phyloP scores from a whole-genome alignment of 2,888 invertebrate species.

The Teinopalpus imperialis region DNA sequence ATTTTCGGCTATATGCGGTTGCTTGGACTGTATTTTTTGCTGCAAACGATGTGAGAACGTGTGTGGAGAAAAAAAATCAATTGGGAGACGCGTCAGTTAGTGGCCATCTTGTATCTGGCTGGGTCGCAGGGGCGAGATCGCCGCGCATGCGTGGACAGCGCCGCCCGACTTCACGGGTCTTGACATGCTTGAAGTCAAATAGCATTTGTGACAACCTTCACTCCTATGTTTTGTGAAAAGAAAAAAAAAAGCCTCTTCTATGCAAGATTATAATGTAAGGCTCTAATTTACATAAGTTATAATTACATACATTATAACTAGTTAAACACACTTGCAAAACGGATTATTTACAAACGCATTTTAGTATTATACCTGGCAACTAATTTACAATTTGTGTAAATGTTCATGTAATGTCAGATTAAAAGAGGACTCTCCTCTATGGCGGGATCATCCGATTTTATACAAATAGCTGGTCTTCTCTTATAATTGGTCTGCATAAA shows the following conservation, averaged over 20 bases:
- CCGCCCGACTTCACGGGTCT: conserved; percentile 16
- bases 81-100: conserved; percentile 58
- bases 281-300: no score
- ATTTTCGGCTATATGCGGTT: conserved; percentile 30
- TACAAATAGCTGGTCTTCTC: no score
- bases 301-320: no score
- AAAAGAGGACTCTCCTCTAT: background rate
- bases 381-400: background rate
- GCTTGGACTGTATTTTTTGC: conserved; percentile 33
- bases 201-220: conserved; percentile 1
- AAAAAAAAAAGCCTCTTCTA: background rate
- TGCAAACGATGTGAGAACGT: conserved; percentile 42
- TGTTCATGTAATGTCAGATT: conserved; percentile 1
- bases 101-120: conserved; percentile 69
- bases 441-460: conserved; percentile 8
- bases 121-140: conserved; percentile 44
- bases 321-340: no score
- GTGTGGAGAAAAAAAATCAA: conserved; percentile 69
- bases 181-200: conserved; percentile 9
- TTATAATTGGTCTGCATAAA: no score
- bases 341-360: background rate
- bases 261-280: no score
- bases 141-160: conserved; percentile 60
- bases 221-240: background rate
- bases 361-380: background rate